Conservation (phyloP, 2,888 invertebrate species). For the Sclerodermus sp. region DNA sequence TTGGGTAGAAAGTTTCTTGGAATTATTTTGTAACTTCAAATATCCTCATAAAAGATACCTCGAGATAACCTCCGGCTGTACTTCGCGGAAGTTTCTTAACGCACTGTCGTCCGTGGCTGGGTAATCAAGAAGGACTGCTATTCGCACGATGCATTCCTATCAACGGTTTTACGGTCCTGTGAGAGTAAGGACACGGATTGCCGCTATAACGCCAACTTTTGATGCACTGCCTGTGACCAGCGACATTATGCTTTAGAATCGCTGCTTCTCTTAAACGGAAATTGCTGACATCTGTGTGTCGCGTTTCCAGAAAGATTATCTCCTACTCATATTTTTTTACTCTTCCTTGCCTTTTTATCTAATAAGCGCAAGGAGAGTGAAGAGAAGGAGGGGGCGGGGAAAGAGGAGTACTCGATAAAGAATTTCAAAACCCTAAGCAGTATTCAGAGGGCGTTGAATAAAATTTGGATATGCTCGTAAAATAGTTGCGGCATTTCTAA, state of each 20-base stretch:
- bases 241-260: conserved; percentile 6
- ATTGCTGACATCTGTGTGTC: neutral
- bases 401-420: too few relatives aligned
- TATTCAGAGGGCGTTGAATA: conserved; percentile 8
- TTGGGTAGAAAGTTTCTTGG: too few relatives aligned
- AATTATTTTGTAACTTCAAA: neutral
- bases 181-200: conserved; percentile 36
- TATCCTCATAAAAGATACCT: conserved; percentile 11
- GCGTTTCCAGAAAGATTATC: too few relatives aligned
- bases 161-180: conserved; percentile 40
- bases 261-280: conserved; percentile 1
- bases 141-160: conserved; percentile 35
- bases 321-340: conserved; percentile 5
- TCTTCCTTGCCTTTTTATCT: neutral
- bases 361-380: too few relatives aligned
- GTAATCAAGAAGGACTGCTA: conserved; percentile 14
- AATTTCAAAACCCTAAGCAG: conserved; percentile 5
- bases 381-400: too few relatives aligned
- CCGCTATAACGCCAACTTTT: conserved; percentile 42
- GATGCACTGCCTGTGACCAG: conserved; percentile 34
- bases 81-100: conserved; percentile 6
- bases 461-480: conserved; percentile 1
- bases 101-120: conserved; percentile 5
- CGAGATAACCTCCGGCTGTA: conserved; percentile 14
- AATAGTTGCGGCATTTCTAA: too few relatives aligned